Evolutionary conservation across 1,140 invertebrate species (phyloP), one percentile per base, ranked within the genome.

Genomic region (Lasioglossum albipes): DNA sequence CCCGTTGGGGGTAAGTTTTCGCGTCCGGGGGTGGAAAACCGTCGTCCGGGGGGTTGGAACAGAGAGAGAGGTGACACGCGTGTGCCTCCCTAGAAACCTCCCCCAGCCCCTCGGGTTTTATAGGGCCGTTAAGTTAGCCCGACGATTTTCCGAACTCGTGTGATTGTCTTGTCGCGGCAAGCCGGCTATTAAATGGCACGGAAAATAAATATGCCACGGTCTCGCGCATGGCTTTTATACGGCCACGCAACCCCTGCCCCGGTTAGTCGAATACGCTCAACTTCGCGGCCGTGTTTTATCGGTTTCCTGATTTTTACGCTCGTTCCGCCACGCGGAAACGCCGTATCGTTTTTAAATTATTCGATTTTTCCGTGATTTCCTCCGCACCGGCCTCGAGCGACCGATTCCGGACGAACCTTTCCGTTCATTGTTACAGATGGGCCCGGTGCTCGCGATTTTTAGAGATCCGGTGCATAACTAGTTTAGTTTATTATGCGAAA

Each of bases 71-170:
- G 41, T 52, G 9, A 59, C 67, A 49, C 68, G 62, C 52, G 70
- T 66, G 69, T 6, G 22, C 7, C 42, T 6, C 41, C 7, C 42
- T 62, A 62, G 75, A 68, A 84, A 66, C 79, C 36, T 36, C 36
- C 36, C 36, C 36, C 36, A 0, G 3, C 36, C 36, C 5, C 36
- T 36, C 36, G 79, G 78, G 76, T 88, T 88, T 88, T 88, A 88
- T 85, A 79, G 84, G 72, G 81, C 84, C 84, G 78, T 88, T 88
- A 87, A 85, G 86, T 85, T 87, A 87, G 80, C 83, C 59, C 81
- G 80, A 81, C 87, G 86, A 85, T 87, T 88, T 88, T 82, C 81
- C 65, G 85, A 88, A 88, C 84, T 84, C 82, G 77, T 57, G 72
- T 81, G 85, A 86, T 87, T 87, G 84, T 82, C 84, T 87, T 81